phyloP scores from a whole-genome alignment of 2,888 invertebrate genomes.

The Leucoptera coffeella region DNA sequence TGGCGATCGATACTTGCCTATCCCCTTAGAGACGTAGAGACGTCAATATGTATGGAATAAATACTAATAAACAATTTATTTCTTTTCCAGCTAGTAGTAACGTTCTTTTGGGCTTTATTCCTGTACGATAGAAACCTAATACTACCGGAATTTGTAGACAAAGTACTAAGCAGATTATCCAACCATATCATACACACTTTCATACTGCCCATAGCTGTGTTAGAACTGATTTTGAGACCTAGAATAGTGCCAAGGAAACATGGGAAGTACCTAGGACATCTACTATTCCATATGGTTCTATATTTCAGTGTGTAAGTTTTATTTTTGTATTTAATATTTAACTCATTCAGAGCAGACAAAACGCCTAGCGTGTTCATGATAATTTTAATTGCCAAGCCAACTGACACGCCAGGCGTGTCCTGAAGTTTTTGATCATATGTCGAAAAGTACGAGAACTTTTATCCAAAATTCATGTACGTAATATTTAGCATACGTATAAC shows the following conservation, averaged over 20 bases:
- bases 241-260: conserved; percentile 19
- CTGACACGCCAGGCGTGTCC: too few relatives aligned
- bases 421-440: too few relatives aligned
- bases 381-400: too few relatives aligned
- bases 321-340: conserved; percentile 5
- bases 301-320: conserved; percentile 32
- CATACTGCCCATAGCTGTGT: conserved; percentile 20
- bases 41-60: too few relatives aligned
- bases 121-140: conserved; percentile 20
- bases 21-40: too few relatives aligned
- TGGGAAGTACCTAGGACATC: conserved; percentile 13
- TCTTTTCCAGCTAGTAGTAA: conserved; percentile 24
- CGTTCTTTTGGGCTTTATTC: conserved; percentile 26
- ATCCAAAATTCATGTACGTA: too few relatives aligned
- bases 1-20: too few relatives aligned
- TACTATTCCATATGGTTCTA: conserved; percentile 12
- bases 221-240: conserved; percentile 19
- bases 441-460: too few relatives aligned
- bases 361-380: too few relatives aligned
- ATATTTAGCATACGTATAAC: too few relatives aligned
- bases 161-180: conserved; percentile 13
- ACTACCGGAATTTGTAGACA: conserved; percentile 18
- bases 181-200: conserved; percentile 32
- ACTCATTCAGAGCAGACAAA: too few relatives aligned
- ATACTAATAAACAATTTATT: too few relatives aligned